Evolutionary conservation across 2,888 invertebrate genomes (phyloP), one percentile per base, ranked within the genome.

Genomic region (Dicyrtomina minuta): DNA sequence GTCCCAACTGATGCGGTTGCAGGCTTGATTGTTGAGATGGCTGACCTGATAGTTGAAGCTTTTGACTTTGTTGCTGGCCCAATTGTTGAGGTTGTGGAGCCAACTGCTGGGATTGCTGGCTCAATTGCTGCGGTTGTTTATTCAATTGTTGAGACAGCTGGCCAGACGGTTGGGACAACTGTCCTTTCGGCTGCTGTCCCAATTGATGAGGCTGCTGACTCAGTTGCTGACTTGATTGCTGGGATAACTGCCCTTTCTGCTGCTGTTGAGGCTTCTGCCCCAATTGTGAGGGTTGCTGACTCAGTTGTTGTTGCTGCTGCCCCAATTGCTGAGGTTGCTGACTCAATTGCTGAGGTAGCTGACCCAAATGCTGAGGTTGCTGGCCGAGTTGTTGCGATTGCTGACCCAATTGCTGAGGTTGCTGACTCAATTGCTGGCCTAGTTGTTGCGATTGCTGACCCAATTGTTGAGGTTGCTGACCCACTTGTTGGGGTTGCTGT

Each of bases 161-260:
- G 43, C 10, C 13, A 12, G 43, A 13, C 10, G 10, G 10, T 43
- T 43, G 43, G 10, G 43, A 43, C 10, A 13, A 12, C 43, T 43
- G 43, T 43, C 10, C 4, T 13, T 4, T 46, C 26, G 44, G 61
- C 24, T 69, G 64, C 55, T 58, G n/a, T n/a, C n/a, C n/a, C n/a
- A n/a, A n/a, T n/a, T n/a, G n/a, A n/a, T n/a, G n/a, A n/a, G n/a
- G 51, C 27, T 70, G 70, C 24, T 67, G 70, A 20, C 24, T 51
- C 17, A 26, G 61, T 46, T 68, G 61, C 17, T 58, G 33, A 13
- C 64, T 61, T 0, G 49, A 43, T 44, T 44, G 59, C 20, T 66
- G 72, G 53, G 49, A 39, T 58, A 64, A 53, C 33, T 71, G 41
- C 20, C 22, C 22, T 10, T 55, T 27, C 4, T 20, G 15, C 41